Base-by-base conservation (phyloP, 1,140 invertebrate species). In the Papilio aristodemus region DNA sequence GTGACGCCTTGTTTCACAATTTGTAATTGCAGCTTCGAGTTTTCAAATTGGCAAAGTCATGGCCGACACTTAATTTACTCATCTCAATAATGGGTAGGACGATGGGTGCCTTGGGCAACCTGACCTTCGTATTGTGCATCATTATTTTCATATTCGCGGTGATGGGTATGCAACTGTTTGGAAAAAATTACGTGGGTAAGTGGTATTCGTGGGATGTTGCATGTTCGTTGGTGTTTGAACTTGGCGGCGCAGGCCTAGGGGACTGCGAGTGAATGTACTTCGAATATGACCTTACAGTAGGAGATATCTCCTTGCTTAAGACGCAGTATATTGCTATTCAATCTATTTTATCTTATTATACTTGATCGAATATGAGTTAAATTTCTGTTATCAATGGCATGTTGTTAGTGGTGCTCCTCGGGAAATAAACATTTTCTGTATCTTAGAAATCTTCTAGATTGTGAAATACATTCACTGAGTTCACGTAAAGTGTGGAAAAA, bases 91-190 rank as follows among this genome's bases (percentile, higher is more conserved):
- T 99, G 96, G 98, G 97, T 81, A 95, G 97, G 93, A 99, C 98
- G 41, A 96, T 99, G 93, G 98, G 98, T 84, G 98, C 98, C 82
- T 94, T 99, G 92, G 98, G 98, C 93, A 99, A 99, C 93, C 93
- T 99, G 90, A 98, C 97, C 76, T 98, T 99, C 93, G 97, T 99
- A 78, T 94, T 99, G 86, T 98, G 96, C 89, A 99, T 99, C 92
- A 98, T 99, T 92, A 98, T 99, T 93, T 99, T 99, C 94, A 99
- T 99, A 92, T 99, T 99, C 91, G 98, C 98, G 87, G 98, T 99
- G 77, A 98, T 99, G 97, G 98, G 98, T 75, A 99, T 99, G 96
- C 98, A 99, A 92, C 94, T 99, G 75, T 99, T 99, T 93, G 97
- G 97, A 77, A 96, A 97, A 89, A 96, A 97, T 89, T 99, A 99